These are phyloP conservation scores for Fragum fragum DNA, from an alignment of 2,888 invertebrate genomes.

Conservation along the genomic window DNA sequence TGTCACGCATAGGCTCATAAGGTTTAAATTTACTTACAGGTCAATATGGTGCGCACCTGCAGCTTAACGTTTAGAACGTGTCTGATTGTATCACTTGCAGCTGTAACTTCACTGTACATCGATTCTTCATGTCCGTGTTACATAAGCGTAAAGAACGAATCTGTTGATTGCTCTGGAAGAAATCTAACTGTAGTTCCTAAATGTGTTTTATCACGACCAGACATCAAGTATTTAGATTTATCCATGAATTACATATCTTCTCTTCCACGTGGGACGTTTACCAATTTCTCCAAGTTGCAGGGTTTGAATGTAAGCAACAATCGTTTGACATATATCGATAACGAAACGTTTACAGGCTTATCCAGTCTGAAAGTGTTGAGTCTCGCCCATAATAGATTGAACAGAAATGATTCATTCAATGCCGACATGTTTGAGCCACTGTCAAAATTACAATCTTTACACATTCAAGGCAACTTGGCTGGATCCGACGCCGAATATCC, in stretches of 20 bases:
- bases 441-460: neutral
- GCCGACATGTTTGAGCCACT: neutral
- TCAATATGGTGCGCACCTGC: neutral
- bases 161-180: neutral
- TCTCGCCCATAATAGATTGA: neutral
- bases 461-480: constrained; percentile 5
- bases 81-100: neutral
- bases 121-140: neutral
- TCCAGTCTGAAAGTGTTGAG: neutral
- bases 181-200: neutral
- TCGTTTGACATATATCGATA: neutral
- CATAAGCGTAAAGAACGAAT: neutral
- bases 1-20: no score
- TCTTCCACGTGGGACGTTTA: neutral
- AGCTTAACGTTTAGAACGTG: neutral
- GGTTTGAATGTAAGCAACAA: neutral
- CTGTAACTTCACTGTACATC: neutral
- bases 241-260: neutral
- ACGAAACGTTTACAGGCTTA: constrained; percentile 3
- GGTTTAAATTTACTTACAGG: neutral
- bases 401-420: neutral
- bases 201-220: neutral
- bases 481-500: neutral
- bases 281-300: neutral
- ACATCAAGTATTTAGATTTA: neutral